Base-by-base conservation (phyloP, 2,888 invertebrate genomes). In the Rhaphigaster nebulosa region DNA sequence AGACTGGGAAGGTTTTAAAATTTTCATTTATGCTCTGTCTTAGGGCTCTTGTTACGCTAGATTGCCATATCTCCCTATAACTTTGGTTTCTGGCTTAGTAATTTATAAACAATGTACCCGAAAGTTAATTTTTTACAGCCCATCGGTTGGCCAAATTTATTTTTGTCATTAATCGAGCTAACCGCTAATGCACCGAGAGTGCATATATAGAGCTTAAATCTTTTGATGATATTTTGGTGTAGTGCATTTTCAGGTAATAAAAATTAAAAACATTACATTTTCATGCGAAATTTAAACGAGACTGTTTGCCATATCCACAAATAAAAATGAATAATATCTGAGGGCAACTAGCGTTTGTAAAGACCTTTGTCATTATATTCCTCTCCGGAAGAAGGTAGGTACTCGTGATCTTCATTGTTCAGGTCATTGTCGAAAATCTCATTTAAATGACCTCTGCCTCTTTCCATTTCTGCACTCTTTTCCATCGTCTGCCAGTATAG, bases 401-500 rank as follows among this genome's bases (percentile, higher is more conserved):
- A 89, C 18, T 89, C 70, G 34, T 41, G 60, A 15, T 88, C 88
- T 45, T 50, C 34, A n/a, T 60, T 88, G n/a, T 26, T 88, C 6
- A 65, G 60, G 18, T 88, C 88, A 10, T 41, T 60, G n/a, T 89
- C 89, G 34, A 70, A 89, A 45, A 89, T 76, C 18, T 89, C 89
- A 52, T 89, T 89, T 8, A n/a, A 6, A 34, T 89, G 89, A 13
- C 60, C 65, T n/a, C 76, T 70, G 26, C 89, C 89, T 18, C 52
- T 70, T 45, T 89, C 89, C 92, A 95, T 95, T 93, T 96, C 95
- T 52, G 96, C 95, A 92, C 95, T 95, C 92, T 95, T 96, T 93
- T 96, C 96, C 20, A 95, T 95, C 93, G 95, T 95, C 93, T 96
- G 95, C 94, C 95, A 95, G 93, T 96, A 96, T 80, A 96, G 94